phyloP scores from a whole-genome alignment of 2,113 vertebrate genomes.

The Phyllostomus discolor region DNA sequence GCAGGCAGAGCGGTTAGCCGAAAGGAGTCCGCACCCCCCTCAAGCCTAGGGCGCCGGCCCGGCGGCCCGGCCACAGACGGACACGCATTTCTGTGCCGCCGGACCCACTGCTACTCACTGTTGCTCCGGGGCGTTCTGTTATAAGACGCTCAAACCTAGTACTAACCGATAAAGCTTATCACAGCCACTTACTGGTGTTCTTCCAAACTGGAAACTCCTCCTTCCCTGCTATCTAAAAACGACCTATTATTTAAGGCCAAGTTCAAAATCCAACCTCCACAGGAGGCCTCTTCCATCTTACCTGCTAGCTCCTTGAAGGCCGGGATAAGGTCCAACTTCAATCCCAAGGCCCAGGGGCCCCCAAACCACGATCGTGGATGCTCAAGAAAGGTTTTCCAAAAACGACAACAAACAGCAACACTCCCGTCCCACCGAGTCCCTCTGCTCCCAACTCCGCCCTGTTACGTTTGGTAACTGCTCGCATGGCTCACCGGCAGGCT shows the following conservation, averaged over 20 bases:
- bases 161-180: background rate
- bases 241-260: background rate
- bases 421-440: background rate
- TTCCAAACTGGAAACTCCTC: background rate
- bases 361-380: background rate
- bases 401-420: background rate
- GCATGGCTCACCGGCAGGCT: background rate
- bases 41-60: background rate
- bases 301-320: background rate
- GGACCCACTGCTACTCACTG: background rate
- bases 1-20: fast-evolving
- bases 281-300: background rate
- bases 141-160: background rate
- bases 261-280: background rate
- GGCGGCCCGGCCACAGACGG: fast-evolving
- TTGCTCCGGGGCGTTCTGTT: background rate
- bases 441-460: background rate
- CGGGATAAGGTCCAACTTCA: background rate
- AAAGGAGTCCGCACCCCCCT: background rate
- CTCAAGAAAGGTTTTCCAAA: background rate
- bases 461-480: fast-evolving
- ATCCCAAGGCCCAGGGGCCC: background rate
- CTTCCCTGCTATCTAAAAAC: background rate
- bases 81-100: background rate
- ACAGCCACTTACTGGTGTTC: background rate